phyloP scores from a whole-genome alignment of 1,140 invertebrate species.

The Nylanderia fulva region DNA sequence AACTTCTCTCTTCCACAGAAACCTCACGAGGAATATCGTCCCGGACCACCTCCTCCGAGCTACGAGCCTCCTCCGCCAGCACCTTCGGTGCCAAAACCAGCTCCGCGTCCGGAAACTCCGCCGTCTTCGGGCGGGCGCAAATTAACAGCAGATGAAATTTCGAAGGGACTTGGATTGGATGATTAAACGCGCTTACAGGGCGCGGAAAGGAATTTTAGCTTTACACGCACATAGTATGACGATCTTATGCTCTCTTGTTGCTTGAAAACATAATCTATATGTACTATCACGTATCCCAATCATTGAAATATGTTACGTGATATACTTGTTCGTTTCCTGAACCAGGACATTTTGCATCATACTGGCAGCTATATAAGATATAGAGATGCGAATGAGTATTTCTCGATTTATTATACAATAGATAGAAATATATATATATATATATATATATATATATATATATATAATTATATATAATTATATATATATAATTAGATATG shows the following conservation, averaged over 20 bases:
- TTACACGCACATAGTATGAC: slow-evolving; percentile 15
- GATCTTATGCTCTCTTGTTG: slow-evolving; percentile 52
- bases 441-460: too few species aligned
- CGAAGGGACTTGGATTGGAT: slow-evolving; percentile 82
- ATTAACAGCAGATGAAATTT: slow-evolving; percentile 82
- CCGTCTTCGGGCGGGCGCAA: slow-evolving; percentile 74
- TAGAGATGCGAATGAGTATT: background rate
- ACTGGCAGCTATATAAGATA: background rate
- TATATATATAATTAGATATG: too few species aligned
- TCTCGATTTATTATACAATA: slow-evolving; percentile 25
- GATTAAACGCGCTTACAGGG: slow-evolving; percentile 65
- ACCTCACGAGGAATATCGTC: slow-evolving; percentile 57
- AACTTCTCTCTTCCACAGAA: slow-evolving; percentile 61
- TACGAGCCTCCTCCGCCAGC: slow-evolving; percentile 49
- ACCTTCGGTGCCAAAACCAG: slow-evolving; percentile 59
- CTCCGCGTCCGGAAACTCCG: slow-evolving; percentile 58
- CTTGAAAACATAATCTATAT: background rate
- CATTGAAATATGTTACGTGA: background rate
- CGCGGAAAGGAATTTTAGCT: background rate
- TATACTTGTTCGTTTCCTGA: background rate
- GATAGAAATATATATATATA: too few species aligned
- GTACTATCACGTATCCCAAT: background rate
- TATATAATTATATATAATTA: too few species aligned
- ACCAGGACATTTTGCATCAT: background rate
- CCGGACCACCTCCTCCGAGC: slow-evolving; percentile 47